These are phyloP conservation scores for Telenomus remus DNA, from an alignment of 1,140 invertebrate genomes.

Conservation along the genomic window DNA sequence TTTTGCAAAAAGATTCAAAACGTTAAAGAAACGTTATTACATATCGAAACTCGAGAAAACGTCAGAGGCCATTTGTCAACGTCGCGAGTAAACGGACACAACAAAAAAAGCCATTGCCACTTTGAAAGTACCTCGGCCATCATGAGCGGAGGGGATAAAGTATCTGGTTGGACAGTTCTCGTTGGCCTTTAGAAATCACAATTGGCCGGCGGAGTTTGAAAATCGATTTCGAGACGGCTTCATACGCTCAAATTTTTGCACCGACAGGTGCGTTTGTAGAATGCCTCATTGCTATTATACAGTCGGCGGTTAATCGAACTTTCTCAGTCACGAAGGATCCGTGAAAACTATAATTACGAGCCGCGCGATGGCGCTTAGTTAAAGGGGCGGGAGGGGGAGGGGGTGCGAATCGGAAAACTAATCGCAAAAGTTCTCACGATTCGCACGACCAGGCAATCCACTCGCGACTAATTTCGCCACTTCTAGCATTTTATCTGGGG, in stretches of 20 bases:
- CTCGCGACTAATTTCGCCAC: background rate
- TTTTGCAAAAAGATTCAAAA: too few relatives aligned
- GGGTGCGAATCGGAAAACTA: slow-evolving; percentile 34
- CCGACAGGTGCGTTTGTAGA: slow-evolving; percentile 33
- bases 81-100: background rate
- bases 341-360: slow-evolving; percentile 44
- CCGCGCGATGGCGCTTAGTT: slow-evolving; percentile 31
- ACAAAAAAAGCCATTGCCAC: background rate
- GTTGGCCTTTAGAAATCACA: slow-evolving; percentile 33
- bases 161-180: slow-evolving; percentile 8
- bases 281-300: slow-evolving; percentile 33
- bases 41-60: background rate
- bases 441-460: slow-evolving; percentile 1
- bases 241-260: slow-evolving; percentile 26
- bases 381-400: slow-evolving; percentile 22
- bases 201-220: slow-evolving; percentile 22
- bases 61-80: slow-evolving; percentile 7
- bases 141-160: slow-evolving; percentile 12
- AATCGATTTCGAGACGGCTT: slow-evolving; percentile 32
- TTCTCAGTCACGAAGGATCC: slow-evolving; percentile 47
- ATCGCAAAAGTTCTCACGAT: slow-evolving; percentile 37
- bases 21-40: too few relatives aligned
- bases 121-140: background rate
- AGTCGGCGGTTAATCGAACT: slow-evolving; percentile 43
- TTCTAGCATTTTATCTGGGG: background rate